Evolutionary conservation across 2,888 invertebrate species (phyloP), one percentile per base, ranked within the genome.

Genomic region (Ceratothoa steindachneri): DNA sequence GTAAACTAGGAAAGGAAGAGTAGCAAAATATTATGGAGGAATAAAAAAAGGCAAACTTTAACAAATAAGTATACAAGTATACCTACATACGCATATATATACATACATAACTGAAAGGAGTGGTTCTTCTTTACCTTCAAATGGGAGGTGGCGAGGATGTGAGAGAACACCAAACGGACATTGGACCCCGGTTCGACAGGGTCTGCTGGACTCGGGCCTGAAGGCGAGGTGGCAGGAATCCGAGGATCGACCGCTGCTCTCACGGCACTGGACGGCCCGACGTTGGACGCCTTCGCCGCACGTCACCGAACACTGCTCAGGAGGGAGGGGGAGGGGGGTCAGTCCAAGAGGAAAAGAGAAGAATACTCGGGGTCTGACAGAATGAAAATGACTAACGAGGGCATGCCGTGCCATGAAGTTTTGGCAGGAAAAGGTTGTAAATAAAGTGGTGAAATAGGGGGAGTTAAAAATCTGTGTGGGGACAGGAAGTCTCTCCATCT

Each of bases 211-310:
- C 7, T 60, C 29, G 7, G 77, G 80, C 4, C 73, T 67, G 22
- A 12, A 70, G 28, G 41, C 29, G 27, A 52, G 60, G 81, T 91
- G 89, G 83, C 94, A 94, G 65, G 88, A 81, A 84, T 88, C 78
- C 85, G 88, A 84, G 64, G 86, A 84, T 78, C 86, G 85, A 81
- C 88, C 88, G 72, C 86, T 84, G 68, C 85, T 84, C 82, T 89
- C 85, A 31, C 83, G 81, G 83, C 96, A 96, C 82, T 92, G 90
- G 69, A 95, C 91, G 41, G 89, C 89, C 22, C 96, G 88, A 28
- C 90, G 90, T 85, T 93, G 93, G 31, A 91, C 87, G 0, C 96
- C 96, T 83, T 93, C 92, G 0, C 97, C 97, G 83, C 97, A 97
- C 0, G 92, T 90, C 0, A 91, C 92, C 82, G 93, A 94, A 86